Conservation (phyloP, 2,797 vertebrate genomes). For the Microtus californicus region DNA sequence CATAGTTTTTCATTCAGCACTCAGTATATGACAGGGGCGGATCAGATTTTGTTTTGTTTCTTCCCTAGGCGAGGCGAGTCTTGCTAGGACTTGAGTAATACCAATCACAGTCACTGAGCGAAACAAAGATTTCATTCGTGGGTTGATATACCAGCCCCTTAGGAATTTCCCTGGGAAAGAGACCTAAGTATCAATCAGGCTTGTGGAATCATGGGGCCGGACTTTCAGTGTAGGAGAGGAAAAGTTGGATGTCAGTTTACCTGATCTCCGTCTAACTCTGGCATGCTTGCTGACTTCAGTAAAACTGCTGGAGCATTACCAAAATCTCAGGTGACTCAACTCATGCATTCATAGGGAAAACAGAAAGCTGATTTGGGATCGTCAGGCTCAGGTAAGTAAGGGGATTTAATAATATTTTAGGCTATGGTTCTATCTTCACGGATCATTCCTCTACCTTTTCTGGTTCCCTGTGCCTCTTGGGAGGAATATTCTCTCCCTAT, state of each 20-base stretch:
- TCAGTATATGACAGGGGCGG: too few species aligned
- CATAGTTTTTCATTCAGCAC: background rate
- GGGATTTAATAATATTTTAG: background rate
- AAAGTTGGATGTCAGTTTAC: background rate
- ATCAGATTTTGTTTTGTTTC: background rate
- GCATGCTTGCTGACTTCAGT: background rate
- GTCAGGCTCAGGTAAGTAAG: background rate
- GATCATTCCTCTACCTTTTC: background rate
- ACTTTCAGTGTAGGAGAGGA: background rate
- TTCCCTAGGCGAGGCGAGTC: background rate
- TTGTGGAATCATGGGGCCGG: background rate
- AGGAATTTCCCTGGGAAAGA: background rate
- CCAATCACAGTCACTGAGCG: background rate
- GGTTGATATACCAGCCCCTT: background rate
- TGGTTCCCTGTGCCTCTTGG: background rate
- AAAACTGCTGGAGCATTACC: background rate
- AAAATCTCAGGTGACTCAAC: background rate
- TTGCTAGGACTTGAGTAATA: background rate
- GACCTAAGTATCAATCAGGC: background rate
- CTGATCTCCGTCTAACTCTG: background rate
- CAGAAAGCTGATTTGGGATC: background rate
- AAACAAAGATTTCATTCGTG: background rate
- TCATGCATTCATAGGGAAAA: background rate
- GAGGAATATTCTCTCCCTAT: too few species aligned
- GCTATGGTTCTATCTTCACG: background rate